Base-by-base conservation (phyloP, 2,113 vertebrate species). In the Actenoides lindsayi region DNA sequence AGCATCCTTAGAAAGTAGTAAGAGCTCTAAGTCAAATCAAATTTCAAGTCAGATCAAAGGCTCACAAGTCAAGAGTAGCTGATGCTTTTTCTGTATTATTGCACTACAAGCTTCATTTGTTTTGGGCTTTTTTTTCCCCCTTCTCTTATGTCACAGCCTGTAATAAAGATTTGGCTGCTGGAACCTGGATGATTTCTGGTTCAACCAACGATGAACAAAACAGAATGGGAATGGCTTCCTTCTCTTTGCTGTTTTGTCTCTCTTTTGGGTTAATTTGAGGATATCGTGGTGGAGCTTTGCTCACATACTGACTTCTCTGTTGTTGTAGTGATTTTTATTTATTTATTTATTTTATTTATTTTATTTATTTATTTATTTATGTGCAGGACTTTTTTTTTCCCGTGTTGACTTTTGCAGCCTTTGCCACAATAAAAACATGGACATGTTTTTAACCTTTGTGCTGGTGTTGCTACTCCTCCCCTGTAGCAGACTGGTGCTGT, bases 361-460 rank as follows among this genome's bases (percentile, higher is more conserved):
- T n/a, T n/a, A n/a, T n/a, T n/a, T n/a, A n/a, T n/a, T n/a, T n/a
- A 5, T 6, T 54, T 54, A 17, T 16, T 28, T 30, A 46, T 46
- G 17, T 19, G 18, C 46, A 6, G 35, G 11, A 25, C 6, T 54
- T 35, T 31, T 73, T 25, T 19, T 7, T 30, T 31, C 20, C 15
- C 30, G 2, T n/a, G 35, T 5, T 90, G 71, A 25, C 4, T 48
- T 80, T 70, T 57, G 12, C 13, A 80, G 25, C 5, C 18, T 80
- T 91, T 57, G 35, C 19, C 25, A 10, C 6, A 7, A 39, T 39
- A 39, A 41, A 78, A 65, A 21, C 17, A 27, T 1, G 6, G 14
- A 70, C 8, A 10, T 0, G 0, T 59, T 48, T 88, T n/a, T 74
- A 50, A 65, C 21, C 31, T 53, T 3, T 13, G 35, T 0, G 1